phyloP scores from a whole-genome alignment of 2,888 invertebrate genomes.

The Stenotaenia linearis region DNA sequence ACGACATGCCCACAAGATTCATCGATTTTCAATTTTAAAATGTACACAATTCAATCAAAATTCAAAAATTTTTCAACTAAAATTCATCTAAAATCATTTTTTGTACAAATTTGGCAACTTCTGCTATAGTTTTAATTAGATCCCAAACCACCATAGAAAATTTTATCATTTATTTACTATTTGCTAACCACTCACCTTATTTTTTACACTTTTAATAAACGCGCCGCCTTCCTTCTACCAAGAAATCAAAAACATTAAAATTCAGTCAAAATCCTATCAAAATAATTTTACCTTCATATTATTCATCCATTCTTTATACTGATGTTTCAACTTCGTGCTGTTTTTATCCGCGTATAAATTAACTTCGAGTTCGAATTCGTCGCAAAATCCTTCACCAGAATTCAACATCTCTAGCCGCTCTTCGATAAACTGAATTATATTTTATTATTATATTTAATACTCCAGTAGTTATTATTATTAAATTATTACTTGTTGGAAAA shows the following conservation, averaged over 20 bases:
- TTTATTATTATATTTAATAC: background rate
- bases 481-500: constrained; percentile 90
- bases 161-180: no score
- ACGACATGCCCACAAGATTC: no score
- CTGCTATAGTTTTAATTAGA: no score
- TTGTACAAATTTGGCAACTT: no score
- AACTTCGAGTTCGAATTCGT: constrained; percentile 90
- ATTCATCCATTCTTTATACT: constrained; percentile 74
- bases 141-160: no score
- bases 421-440: constrained; percentile 72
- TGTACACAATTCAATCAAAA: no score
- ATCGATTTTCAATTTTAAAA: no score
- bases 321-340: constrained; percentile 54
- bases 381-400: constrained; percentile 84
- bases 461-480: background rate
- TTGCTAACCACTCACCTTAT: constrained; percentile 77
- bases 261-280: background rate
- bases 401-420: constrained; percentile 87
- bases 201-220: constrained; percentile 79
- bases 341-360: constrained; percentile 62
- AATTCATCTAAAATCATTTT: no score
- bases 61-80: no score
- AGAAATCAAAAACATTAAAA: background rate
- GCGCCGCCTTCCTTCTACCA: constrained; percentile 63
- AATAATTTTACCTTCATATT: constrained; percentile 56